phyloP scores from a whole-genome alignment of 2,797 vertebrate genomes.

The Garrulus glandarius region DNA sequence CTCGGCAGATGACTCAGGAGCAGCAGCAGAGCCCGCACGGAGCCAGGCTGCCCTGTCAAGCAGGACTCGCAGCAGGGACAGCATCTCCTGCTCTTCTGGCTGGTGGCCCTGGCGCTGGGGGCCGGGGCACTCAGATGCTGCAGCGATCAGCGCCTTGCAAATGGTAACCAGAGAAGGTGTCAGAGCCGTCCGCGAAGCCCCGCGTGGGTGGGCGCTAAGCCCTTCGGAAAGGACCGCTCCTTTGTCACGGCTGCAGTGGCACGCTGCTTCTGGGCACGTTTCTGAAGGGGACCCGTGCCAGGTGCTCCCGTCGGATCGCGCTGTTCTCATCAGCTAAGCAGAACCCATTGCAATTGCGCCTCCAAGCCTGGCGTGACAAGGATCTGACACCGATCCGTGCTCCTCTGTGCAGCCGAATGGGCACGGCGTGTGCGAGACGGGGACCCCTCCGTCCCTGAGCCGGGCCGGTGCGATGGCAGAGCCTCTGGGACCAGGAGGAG shows the following conservation, averaged over 20 bases:
- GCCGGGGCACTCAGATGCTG: neutral
- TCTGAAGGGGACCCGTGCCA: neutral
- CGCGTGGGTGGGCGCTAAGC: neutral
- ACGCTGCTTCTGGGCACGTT: neutral
- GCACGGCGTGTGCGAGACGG: accelerated
- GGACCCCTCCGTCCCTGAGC: neutral
- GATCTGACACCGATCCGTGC: neutral
- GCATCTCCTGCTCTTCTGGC: neutral
- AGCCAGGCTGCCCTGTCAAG: neutral
- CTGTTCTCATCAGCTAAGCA: neutral
- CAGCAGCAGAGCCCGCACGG: neutral
- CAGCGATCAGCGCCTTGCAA: neutral
- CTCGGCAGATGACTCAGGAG: neutral
- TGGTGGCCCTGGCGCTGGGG: accelerated
- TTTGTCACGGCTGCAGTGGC: accelerated
- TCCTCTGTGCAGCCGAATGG: neutral
- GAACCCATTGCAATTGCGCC: neutral
- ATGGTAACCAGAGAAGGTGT: neutral
- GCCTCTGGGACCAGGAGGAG: neutral
- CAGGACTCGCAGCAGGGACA: neutral
- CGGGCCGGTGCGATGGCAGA: neutral
- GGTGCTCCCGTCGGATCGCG: accelerated
- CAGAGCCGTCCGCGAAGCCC: accelerated
- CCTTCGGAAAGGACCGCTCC: neutral
- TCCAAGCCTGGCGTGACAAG: neutral